Base-by-base conservation (phyloP, 2,113 vertebrate species). In the Saccopteryx leptura region DNA sequence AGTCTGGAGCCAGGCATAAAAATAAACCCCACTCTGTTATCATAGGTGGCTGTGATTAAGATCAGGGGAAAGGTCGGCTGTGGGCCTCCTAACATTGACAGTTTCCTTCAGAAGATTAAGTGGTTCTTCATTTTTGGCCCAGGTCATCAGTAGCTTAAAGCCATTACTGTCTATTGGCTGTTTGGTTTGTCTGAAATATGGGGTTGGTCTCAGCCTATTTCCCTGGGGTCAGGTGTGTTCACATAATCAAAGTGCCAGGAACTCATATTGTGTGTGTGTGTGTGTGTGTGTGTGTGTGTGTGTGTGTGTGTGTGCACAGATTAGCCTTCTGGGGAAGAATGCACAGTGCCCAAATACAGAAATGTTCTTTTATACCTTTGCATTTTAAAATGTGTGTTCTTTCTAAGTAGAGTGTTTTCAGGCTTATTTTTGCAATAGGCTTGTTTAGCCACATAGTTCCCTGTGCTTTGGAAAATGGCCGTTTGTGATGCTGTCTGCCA, bases 121-220 rank as follows among this genome's bases (percentile, higher is more conserved):
- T 94, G 89, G 66, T 74, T 85, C 94, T 96, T 96, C 96, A 91
- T 93, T 95, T 95, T 79, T 97, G 96, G 93, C 96, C 83, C 52
- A 52, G 90, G 97, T 95, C 97, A 93, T 97, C 96, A 95, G 97
- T 96, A 97, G 96, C 96, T 94, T 88, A 94, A 88, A 97, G 97
- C 97, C 96, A 98, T 98, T 98, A 97, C 97, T 98, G 96, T 97
- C 97, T 93, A 60, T 87, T 91, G 97, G 96, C 96, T 98, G 96
- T 98, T 97, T 97, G 94, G 96, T 96, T 97, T 97, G 75, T 95
- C 82, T 98, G 97, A 98, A 98, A 97, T 98, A 97, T 97, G 96
- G 95, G 69, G 68, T 94, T 88, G 89, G 97, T 79, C 88, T 69
- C 82, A 94, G 96, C 85, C 95, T 75, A 1, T 74, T 96, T 97